A percentile compares a stretch with the other conserved stretches of the same genome.
Evolutionary conservation across 2,888 invertebrate genomes (phyloP).

Genomic region (Operophtera brumata): DNA sequence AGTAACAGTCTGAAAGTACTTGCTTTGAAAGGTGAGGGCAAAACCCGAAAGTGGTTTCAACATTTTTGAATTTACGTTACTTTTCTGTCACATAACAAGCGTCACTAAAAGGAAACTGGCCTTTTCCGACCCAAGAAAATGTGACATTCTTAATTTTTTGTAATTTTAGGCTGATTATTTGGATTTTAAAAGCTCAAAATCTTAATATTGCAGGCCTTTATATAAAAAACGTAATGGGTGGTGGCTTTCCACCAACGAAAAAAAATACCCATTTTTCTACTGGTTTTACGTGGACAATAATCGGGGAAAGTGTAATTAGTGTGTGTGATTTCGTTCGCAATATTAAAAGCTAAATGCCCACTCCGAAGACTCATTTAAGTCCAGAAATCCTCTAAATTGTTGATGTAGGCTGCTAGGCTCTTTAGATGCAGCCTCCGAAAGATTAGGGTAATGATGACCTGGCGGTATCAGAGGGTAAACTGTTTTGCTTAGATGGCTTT

Average conservation of each 20-base stretch:
- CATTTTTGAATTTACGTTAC: slow-evolving; percentile 1
- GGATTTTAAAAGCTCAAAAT: too few species aligned
- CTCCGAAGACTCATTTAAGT: neutral
- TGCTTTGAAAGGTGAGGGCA: slow-evolving; percentile 5
- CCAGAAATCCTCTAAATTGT: neutral
- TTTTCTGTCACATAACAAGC: neutral
- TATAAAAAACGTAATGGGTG: too few species aligned
- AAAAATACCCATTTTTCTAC: too few species aligned
- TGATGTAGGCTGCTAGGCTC: neutral
- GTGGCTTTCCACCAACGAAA: too few species aligned
- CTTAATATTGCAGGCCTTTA: too few species aligned
- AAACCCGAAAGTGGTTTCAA: neutral
- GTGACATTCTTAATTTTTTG: too few species aligned
- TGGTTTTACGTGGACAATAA: too few species aligned
- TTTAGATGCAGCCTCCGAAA: neutral
- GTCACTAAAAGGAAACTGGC: too few species aligned
- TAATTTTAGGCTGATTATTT: too few species aligned
- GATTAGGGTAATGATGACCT: slow-evolving; percentile 16
- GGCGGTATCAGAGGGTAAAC: slow-evolving; percentile 10
- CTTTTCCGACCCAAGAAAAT: too few species aligned
- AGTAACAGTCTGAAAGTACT: neutral
- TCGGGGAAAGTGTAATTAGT: too few species aligned
- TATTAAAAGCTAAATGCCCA: neutral
- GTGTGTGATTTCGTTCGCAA: too few species aligned
- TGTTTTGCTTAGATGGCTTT: slow-evolving; percentile 24